phyloP scores from a whole-genome alignment of 2,888 invertebrate species.

The Mayetiola destructor region DNA sequence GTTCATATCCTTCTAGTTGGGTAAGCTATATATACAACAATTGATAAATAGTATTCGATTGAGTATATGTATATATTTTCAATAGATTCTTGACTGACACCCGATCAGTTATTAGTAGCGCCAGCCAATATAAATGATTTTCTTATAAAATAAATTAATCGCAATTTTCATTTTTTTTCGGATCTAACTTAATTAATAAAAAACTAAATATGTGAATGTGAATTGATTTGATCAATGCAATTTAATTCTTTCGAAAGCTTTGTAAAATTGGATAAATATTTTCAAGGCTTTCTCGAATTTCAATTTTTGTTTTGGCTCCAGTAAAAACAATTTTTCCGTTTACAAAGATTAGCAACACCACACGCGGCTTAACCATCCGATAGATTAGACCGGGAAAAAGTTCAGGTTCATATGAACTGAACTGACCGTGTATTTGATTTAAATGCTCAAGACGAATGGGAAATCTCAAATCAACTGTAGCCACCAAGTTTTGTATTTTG shows the following conservation, averaged over 20 bases:
- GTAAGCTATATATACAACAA: too few relatives aligned
- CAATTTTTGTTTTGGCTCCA: slow-evolving; percentile 85
- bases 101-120: too few relatives aligned
- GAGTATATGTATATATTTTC: too few relatives aligned
- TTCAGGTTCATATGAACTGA: slow-evolving; percentile 89
- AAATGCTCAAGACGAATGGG: slow-evolving; percentile 61
- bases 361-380: slow-evolving; percentile 92
- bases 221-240: neutral
- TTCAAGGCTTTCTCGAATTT: slow-evolving; percentile 85
- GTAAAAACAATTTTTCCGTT: slow-evolving; percentile 98
- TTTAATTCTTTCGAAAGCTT: slow-evolving; percentile 77
- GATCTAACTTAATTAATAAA: too few relatives aligned
- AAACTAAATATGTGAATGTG: too few relatives aligned
- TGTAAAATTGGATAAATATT: slow-evolving; percentile 94
- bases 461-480: slow-evolving; percentile 63
- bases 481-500: slow-evolving; percentile 70
- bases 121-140: too few relatives aligned
- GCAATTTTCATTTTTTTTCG: too few relatives aligned
- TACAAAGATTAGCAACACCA: slow-evolving; percentile 94
- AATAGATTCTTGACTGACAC: too few relatives aligned
- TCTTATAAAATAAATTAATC: too few relatives aligned
- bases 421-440: slow-evolving; percentile 60
- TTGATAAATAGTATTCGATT: too few relatives aligned
- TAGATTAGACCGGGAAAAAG: slow-evolving; percentile 97
- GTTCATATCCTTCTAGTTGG: too few relatives aligned